Base-by-base conservation (phyloP, 1,140 invertebrate genomes). In the Solenopsis invicta region DNA sequence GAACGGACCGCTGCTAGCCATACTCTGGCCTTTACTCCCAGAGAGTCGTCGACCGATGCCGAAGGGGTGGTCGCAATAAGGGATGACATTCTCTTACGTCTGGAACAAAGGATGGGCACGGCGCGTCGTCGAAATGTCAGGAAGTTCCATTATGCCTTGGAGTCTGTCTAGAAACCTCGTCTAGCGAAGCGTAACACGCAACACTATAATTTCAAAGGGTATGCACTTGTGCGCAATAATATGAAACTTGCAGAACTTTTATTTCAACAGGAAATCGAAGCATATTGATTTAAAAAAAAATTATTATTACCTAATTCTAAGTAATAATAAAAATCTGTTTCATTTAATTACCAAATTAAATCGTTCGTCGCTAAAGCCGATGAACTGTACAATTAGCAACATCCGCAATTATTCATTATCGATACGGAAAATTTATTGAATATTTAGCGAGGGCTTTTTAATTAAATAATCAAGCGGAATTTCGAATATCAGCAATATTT, bases 41-140 rank as follows among this genome's bases (percentile, higher is more conserved):
- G 18, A 29, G 37, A 45, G 29, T 18, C 71, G 29, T 18, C 71
- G 86, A 67, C 48, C 71, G 37, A 59, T 76, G 66, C 66, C 66
- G 54, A 34, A 77, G 71, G 29, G 80, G 37, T 84, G 84, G 77
- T 85, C 52, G 89, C 90, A 90, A 91, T 91, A 91, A 85, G 89
- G 87, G 89, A 91, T 89, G 89, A 91, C 89, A 90, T 91, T 90
- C 90, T 87, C 89, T 89, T 89, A 85, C 78, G 90, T 90, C 52
- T 87, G 77, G 76, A 89, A 91, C 87, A 90, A 91, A 91, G 90
- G 89, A 86, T 74, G 54, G 41, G 21, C 29, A 45, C 74, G 66
- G 48, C 24, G 67, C 48, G 85, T 54, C 41, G 72, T 54, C 56
- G 78, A 84, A 88, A 86, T 66, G 87, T 91, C 89, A 85, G 74